These are phyloP conservation scores for Homarus gammarus DNA, from an alignment of 2,888 invertebrate genomes.

Conservation along the genomic window DNA sequence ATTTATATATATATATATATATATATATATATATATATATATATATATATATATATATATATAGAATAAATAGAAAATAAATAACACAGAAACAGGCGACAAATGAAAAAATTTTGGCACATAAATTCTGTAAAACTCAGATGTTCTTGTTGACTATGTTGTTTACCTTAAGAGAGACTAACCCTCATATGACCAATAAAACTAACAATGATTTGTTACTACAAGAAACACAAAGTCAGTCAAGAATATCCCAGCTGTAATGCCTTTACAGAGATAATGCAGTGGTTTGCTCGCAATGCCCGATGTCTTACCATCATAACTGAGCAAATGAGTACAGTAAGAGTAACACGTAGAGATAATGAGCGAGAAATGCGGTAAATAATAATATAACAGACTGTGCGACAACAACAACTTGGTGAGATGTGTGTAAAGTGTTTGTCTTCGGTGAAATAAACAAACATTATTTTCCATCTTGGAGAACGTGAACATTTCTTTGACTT, in stretches of 20 bases:
- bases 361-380: not conserved
- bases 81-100: conserved; percentile 28
- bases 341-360: not conserved
- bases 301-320: not conserved
- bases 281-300: conserved; percentile 37
- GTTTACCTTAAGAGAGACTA: not conserved
- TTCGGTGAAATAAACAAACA: too few species aligned
- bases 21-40: too few species aligned
- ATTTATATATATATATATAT: too few species aligned
- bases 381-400: not conserved
- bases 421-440: too few species aligned
- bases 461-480: too few species aligned
- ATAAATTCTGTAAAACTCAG: conserved; percentile 9
- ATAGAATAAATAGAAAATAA: conserved; percentile 20
- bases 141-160: not conserved
- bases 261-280: conserved; percentile 41
- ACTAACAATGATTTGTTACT: too few species aligned
- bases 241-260: conserved; percentile 36
- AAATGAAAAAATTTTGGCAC: conserved; percentile 46
- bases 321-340: conserved; percentile 14
- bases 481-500: too few species aligned
- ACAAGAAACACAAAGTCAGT: not conserved
- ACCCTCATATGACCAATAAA: too few species aligned
- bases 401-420: not conserved
- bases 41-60: conserved; percentile 3